Base-by-base conservation (phyloP, 2,797 vertebrate species). In the Trichosurus vulpecula region DNA sequence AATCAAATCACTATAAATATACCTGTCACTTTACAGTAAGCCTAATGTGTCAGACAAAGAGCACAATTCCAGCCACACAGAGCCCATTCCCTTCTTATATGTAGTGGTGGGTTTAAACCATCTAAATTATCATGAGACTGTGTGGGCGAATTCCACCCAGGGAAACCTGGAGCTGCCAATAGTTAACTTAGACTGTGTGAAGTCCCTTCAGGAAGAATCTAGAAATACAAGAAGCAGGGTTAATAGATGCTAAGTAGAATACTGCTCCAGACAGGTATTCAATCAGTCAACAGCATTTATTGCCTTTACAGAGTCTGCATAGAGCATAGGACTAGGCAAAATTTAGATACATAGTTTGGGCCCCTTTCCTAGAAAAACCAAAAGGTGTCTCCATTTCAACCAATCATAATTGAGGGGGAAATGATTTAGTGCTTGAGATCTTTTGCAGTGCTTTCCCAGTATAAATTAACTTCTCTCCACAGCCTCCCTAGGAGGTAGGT, bases 321-420 rank as follows among this genome's bases (percentile, higher is more conserved):
- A 54, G 58, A 13, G 53, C 35, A 0, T 3, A 16, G 12, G 14
- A 14, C 58, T 3, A 41, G 25, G 35, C 10, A 4, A 1, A 2
- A 47, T 47, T 52, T 30, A 4, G 3, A 30, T 0, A 0, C 5
- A 31, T 4, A 0, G 16, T 0, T 25, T 14, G 5, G 10, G 51
- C 51, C 3, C 51, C 0, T 14, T 5, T 2, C 54, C n/a, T 8
- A 0, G 35, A 55, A 66, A 56, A 4, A 22, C 27, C 35, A 0
- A 0, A 0, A 5, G 4, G 3, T 25, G 27, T 9, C 0, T 13
- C 0, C 1, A 52, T 6, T 74, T 3, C 0, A 2, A 1, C 22
- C 2, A 9, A 8, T 54, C 16, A 0, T 30, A 27, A 41, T 9
- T 0, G 16, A 54, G 31, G 0, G 0, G 0, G 13, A 12, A 11